A percentile compares a stretch with the other conserved stretches of the same genome.
phyloP scores from a whole-genome alignment of 2,888 invertebrate species.

The Tyria jacobaeae region DNA sequence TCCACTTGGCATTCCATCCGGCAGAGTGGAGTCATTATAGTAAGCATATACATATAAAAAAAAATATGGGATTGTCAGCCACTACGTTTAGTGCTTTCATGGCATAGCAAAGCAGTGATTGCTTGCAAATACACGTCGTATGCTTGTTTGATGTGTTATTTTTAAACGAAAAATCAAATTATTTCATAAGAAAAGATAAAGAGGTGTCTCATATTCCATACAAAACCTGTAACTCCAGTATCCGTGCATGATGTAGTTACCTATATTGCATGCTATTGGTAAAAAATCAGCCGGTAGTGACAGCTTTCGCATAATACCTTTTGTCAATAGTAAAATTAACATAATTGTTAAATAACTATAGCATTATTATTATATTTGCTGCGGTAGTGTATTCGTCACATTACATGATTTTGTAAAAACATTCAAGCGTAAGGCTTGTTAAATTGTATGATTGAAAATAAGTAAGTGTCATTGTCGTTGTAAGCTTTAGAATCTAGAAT shows the following conservation, averaged over 20 bases:
- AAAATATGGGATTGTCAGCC: no score
- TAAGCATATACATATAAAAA: no score
- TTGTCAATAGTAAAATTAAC: slow-evolving; percentile 11
- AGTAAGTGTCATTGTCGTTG: slow-evolving; percentile 16
- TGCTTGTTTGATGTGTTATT: background rate
- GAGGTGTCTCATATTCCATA: background rate
- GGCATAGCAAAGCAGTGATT: background rate
- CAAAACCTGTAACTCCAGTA: background rate
- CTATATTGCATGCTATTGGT: background rate
- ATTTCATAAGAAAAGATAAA: no score
- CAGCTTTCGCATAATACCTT: background rate
- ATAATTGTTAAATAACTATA: slow-evolving; percentile 11
- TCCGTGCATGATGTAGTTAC: background rate
- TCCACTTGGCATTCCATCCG: no score
- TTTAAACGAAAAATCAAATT: background rate
- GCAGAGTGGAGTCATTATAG: no score
- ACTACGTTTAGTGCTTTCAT: no score
- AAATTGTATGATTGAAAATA: slow-evolving; percentile 12
- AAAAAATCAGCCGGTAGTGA: background rate
- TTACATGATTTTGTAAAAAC: slow-evolving; percentile 19
- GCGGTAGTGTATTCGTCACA: slow-evolving; percentile 35
- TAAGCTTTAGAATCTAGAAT: slow-evolving; percentile 20
- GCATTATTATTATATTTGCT: slow-evolving; percentile 13
- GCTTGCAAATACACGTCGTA: background rate
- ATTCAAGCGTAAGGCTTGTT: slow-evolving; percentile 8